phyloP scores from a whole-genome alignment of 2,797 vertebrate species.

The Chelonia mydas region DNA sequence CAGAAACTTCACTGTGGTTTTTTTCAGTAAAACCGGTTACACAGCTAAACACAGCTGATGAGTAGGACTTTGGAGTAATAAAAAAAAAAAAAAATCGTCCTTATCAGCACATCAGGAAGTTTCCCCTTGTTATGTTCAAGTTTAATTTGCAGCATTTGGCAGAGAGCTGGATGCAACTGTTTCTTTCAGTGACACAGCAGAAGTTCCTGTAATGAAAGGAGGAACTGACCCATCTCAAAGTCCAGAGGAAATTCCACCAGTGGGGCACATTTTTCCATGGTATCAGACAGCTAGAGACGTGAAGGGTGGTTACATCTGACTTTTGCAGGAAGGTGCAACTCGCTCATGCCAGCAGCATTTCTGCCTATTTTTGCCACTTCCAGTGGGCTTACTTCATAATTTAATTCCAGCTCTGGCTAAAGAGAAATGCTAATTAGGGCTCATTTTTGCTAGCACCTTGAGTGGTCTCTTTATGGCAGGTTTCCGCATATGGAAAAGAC shows the following conservation, averaged over 20 bases:
- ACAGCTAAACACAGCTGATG: not conserved
- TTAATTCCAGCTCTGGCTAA: not conserved
- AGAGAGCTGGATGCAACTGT: not conserved
- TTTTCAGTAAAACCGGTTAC: not conserved
- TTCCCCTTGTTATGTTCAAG: not conserved
- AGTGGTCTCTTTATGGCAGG: not conserved
- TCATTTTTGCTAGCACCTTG: not conserved
- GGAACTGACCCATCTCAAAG: constrained; percentile 13
- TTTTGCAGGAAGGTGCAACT: not conserved
- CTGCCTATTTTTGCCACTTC: not conserved
- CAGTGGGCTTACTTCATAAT: not conserved
- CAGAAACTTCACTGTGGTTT: not conserved
- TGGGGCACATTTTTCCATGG: constrained; percentile 38
- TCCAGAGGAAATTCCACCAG: constrained; percentile 49
- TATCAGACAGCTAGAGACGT: not conserved
- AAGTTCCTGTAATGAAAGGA: constrained; percentile 59
- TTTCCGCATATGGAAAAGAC: not conserved
- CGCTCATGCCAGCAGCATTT: not conserved
- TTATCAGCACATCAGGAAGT: accelerated
- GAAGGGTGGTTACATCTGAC: not conserved
- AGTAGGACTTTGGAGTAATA: not conserved
- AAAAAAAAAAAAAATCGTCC: no score
- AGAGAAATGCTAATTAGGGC: not conserved
- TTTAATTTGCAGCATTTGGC: accelerated
- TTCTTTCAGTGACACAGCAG: constrained; percentile 34